Percentiles rank a stretch among this genome's conserved stretches.
These are phyloP conservation scores for Dipodomys merriami DNA, from an alignment of 2,113 vertebrate species.

Conservation along the genomic window DNA sequence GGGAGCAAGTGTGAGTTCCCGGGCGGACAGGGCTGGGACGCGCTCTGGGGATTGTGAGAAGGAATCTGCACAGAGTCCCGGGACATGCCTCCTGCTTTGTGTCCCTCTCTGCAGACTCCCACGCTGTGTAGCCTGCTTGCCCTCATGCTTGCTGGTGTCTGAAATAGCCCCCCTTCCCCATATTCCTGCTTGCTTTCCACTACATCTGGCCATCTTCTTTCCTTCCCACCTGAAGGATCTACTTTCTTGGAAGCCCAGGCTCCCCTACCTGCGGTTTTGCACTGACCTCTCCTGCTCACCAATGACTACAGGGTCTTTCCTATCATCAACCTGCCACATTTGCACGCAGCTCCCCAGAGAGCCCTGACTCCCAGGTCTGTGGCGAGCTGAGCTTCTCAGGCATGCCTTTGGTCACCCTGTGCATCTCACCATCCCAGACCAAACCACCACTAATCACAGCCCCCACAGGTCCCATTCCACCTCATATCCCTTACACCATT, in stretches of 20 bases:
- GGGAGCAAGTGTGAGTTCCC: not conserved
- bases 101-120: not conserved
- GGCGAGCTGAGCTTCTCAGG: no score
- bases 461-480: no score
- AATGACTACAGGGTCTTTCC: accelerated
- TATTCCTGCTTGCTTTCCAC: not conserved
- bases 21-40: accelerated
- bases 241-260: not conserved
- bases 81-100: accelerated
- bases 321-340: accelerated
- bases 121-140: not conserved
- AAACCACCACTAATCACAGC: not conserved
- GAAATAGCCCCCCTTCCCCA: not conserved
- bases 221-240: not conserved
- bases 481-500: no score
- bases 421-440: not conserved
- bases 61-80: accelerated
- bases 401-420: accelerated
- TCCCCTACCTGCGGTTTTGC: not conserved
- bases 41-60: not conserved
- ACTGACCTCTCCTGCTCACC: not conserved
- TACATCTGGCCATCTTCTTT: not conserved
- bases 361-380: not conserved
- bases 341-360: no score
- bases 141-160: not conserved